Evolutionary conservation across 2,797 vertebrate genomes (phyloP).

Genomic region (Pelochelys cantorii): DNA sequence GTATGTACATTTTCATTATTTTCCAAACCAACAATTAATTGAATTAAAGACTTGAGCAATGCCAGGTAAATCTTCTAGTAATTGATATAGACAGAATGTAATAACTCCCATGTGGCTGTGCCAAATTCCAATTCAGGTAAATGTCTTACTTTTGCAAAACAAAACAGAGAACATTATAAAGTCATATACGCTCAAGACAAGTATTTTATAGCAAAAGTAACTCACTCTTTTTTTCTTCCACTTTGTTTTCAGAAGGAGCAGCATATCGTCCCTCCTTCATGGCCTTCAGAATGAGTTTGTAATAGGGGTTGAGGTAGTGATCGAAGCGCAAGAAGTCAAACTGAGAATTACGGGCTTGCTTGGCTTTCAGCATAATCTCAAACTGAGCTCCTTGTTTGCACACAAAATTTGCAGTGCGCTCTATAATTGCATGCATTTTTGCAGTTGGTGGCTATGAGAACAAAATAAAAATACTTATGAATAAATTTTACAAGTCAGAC

Average conservation of each 20-base stretch:
- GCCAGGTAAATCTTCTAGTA: too few species aligned
- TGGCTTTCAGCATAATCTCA: slow-evolving; percentile 99
- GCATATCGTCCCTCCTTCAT: slow-evolving; percentile 97
- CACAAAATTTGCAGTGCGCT: slow-evolving; percentile 96
- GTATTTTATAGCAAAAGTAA: not conserved
- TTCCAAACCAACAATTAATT: too few species aligned
- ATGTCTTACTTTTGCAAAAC: not conserved
- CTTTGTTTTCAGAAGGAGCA: slow-evolving; percentile 79
- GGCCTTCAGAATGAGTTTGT: slow-evolving; percentile 95
- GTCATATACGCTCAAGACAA: not conserved
- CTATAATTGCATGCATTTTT: slow-evolving; percentile 98
- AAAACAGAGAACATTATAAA: not conserved
- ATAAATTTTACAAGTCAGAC: not conserved
- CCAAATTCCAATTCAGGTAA: not conserved
- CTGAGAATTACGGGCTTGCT: slow-evolving; percentile 96
- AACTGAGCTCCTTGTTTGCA: slow-evolving; percentile 97
- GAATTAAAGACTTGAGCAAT: too few species aligned
- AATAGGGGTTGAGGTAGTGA: slow-evolving; percentile 99
- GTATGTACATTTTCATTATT: too few species aligned
- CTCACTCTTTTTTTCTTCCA: slow-evolving; percentile 85
- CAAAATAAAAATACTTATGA: slow-evolving; percentile 17
- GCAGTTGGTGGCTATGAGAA: slow-evolving; percentile 90
- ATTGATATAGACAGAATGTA: too few species aligned
- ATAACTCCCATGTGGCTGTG: not conserved
- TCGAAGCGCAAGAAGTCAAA: slow-evolving; percentile 98